Percentiles rank a stretch among this genome's conserved stretches.
phyloP scores from a whole-genome alignment of 64 coral and sea anemone genomes.

The Porites australiensis region DNA sequence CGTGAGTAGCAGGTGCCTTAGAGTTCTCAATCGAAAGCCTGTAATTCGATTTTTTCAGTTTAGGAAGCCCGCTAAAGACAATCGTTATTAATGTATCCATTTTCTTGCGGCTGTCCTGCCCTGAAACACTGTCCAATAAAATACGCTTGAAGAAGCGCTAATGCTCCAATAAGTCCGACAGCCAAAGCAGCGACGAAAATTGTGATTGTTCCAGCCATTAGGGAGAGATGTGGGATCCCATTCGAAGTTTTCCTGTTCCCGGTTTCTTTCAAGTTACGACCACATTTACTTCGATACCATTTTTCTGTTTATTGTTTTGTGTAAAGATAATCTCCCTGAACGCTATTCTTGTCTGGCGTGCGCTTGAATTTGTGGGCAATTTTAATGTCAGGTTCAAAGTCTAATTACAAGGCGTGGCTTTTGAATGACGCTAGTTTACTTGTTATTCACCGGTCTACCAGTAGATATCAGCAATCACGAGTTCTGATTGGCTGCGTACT shows the following conservation, averaged over 20 bases:
- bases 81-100: constrained; percentile 53
- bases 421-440: too few species aligned
- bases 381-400: neutral
- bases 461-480: too few species aligned
- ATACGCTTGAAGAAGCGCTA: constrained; percentile 81
- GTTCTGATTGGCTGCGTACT: too few species aligned
- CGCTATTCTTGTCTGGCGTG: neutral
- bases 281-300: neutral
- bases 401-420: too few species aligned
- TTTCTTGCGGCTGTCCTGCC: constrained; percentile 85
- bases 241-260: neutral
- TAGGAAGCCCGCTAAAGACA: neutral
- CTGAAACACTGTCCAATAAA: constrained; percentile 83
- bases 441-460: too few species aligned
- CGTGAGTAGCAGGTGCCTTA: too few species aligned
- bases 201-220: constrained; percentile 50
- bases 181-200: constrained; percentile 69
- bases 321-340: neutral
- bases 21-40: too few species aligned
- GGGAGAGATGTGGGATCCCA: neutral
- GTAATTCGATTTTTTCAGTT: too few species aligned
- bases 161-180: constrained; percentile 66
- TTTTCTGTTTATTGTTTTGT: neutral
- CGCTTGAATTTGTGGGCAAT: neutral
- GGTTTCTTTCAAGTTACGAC: neutral